Percentiles rank a stretch among this genome's conserved stretches.
These are phyloP conservation scores for Empidonax alnorum DNA, from an alignment of 2,113 vertebrate species.

Conservation along the genomic window DNA sequence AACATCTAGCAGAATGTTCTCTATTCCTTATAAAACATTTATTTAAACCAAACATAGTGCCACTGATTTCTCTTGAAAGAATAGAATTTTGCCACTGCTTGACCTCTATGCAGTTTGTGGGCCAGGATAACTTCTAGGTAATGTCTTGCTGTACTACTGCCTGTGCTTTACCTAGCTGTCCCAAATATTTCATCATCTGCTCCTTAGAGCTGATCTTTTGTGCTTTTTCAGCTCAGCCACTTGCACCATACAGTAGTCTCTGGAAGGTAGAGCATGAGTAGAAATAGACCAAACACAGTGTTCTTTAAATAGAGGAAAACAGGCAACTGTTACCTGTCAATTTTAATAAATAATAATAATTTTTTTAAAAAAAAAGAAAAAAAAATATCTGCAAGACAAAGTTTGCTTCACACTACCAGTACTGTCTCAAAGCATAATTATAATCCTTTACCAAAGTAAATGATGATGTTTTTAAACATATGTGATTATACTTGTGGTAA, in stretches of 20 bases:
- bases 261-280: neutral
- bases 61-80: neutral
- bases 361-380: too few species aligned
- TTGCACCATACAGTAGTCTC: neutral
- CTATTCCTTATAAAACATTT: neutral
- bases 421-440: neutral
- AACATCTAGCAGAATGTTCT: neutral
- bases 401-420: neutral
- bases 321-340: neutral
- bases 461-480: neutral
- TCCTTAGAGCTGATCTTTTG: neutral
- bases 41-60: neutral
- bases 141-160: neutral
- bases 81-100: neutral
- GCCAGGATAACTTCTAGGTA: neutral
- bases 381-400: neutral
- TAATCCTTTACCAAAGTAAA: neutral
- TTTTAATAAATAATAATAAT: neutral
- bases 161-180: neutral
- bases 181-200: neutral
- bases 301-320: neutral
- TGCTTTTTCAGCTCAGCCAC: neutral
- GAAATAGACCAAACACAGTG: neutral
- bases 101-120: neutral
- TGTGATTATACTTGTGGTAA: neutral